Evolutionary conservation across 2,113 vertebrate genomes (phyloP).

Genomic region (cattle (Bos taurus)): DNA sequence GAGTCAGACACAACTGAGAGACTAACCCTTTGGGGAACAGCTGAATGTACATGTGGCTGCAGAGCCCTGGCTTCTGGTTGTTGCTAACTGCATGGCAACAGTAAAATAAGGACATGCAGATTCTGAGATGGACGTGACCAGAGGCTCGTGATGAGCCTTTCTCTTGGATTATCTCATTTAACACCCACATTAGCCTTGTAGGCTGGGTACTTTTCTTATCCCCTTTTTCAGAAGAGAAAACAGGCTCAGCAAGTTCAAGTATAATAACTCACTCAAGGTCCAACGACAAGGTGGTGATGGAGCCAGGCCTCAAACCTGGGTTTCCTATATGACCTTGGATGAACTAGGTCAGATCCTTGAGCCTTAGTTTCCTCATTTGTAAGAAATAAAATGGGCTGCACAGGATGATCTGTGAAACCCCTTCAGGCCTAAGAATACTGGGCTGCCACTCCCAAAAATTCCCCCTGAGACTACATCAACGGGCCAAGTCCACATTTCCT

Average conservation of each 20-base stretch:
- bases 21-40: background rate
- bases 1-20: background rate
- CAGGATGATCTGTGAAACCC: background rate
- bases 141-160: accelerated
- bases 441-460: background rate
- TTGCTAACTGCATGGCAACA: too few relatives aligned
- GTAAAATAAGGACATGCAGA: too few relatives aligned
- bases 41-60: accelerated
- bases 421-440: background rate
- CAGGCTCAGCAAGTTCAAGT: background rate
- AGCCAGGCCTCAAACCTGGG: background rate
- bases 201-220: background rate
- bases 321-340: background rate
- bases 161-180: background rate
- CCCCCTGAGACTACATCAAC: background rate
- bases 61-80: background rate
- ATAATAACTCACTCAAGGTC: background rate
- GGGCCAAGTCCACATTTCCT: background rate
- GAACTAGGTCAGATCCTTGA: background rate
- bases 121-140: background rate
- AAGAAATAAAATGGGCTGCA: background rate
- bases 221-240: background rate
- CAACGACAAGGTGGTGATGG: background rate
- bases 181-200: background rate
- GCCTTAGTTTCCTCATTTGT: background rate